Evolutionary conservation across 2,797 vertebrate genomes (phyloP), one percentile per base, ranked within the genome.

Genomic region (Naso thynnoides): DNA sequence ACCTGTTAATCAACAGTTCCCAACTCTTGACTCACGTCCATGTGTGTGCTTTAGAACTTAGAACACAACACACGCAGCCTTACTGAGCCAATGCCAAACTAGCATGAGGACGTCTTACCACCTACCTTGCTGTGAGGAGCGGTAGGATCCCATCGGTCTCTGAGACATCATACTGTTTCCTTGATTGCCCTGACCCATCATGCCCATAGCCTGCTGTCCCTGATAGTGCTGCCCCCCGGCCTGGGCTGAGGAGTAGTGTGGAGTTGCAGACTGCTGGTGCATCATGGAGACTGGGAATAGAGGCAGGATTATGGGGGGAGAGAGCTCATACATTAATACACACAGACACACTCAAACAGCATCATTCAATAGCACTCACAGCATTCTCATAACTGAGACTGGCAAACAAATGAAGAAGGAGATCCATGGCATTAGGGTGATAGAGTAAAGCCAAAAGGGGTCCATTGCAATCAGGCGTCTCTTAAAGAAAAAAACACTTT

Each of bases 131-230:
- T 98, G 97, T 29, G 97, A 94, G 4, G 97, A 91, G 79, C 96
- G 95, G 90, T 98, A 98, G n/a, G 95, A 95, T 21, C 96, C 97
- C 92, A 98, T 93, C 15, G 96, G 94, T 76, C 97, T 95, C 92
- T 98, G 97, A 3, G 96, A 92, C 95, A 97, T 96, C 94, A 99
- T 94, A 84, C 90, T 93, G 93, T 94, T 96, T 70, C 96, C 97
- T 93, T 97, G 97, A 90, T 93, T 95, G 64, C 95, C 94, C 90
- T 97, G 97, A 76, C 94, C 96, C 96, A 98, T 96, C 94, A 98
- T 96, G 89, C 95, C 95, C 73, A 97, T 95, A 85, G 96, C 90
- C 48, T 92, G 93, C 81, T 97, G 97, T 54, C 96, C 96, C 93
- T 98, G 97, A 94, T 97, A 98, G 79, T 97, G 96, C 47, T 96